Evolutionary conservation across 2,888 invertebrate genomes (phyloP).

Genomic region (Standfussiana lucernea): DNA sequence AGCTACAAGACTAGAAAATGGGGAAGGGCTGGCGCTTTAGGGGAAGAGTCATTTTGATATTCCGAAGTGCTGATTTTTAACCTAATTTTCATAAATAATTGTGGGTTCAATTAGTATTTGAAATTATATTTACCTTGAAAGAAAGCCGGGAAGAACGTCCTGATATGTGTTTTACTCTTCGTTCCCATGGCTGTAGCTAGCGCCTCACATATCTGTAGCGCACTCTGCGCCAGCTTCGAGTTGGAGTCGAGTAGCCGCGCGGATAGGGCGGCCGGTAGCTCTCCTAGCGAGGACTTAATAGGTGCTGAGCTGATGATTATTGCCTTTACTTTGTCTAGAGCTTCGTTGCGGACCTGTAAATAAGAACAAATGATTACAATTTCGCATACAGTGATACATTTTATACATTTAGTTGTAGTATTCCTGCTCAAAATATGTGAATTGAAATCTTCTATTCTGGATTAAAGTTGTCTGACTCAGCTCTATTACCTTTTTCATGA

Average conservation of each 20-base stretch:
- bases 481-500: too few relatives aligned
- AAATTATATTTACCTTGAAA: slow-evolving; percentile 92
- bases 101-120: neutral
- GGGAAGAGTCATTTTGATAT: neutral
- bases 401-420: neutral
- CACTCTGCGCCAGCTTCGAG: slow-evolving; percentile 96
- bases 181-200: slow-evolving; percentile 96
- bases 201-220: slow-evolving; percentile 95
- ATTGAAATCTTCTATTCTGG: neutral
- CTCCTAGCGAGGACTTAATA: slow-evolving; percentile 96
- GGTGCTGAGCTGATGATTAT: slow-evolving; percentile 94
- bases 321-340: slow-evolving; percentile 92
- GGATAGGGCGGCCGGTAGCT: slow-evolving; percentile 95
- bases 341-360: slow-evolving; percentile 93
- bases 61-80: neutral
- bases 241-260: slow-evolving; percentile 96
- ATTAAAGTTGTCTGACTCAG: neutral
- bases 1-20: neutral
- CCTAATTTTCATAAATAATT: neutral
- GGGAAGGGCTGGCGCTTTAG: neutral
- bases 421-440: neutral
- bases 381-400: neutral
- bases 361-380: neutral
- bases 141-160: slow-evolving; percentile 96
- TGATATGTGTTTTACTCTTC: slow-evolving; percentile 94